Evolutionary conservation across 2,888 invertebrate genomes (phyloP).

Genomic region (Drosophila differens): DNA sequence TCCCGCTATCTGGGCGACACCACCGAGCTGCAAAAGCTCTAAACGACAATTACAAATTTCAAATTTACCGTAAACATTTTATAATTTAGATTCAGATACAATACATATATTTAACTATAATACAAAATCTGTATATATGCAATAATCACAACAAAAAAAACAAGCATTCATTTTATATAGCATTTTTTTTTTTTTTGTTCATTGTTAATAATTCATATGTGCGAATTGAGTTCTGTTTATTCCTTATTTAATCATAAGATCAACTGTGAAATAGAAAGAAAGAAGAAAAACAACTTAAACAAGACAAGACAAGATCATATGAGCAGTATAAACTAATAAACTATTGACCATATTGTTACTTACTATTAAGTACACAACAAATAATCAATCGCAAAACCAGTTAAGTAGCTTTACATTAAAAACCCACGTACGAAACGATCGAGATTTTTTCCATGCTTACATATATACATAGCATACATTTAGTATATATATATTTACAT

Average conservation of each 20-base stretch:
- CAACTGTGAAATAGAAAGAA: slow-evolving; percentile 38
- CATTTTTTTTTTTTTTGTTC: not conserved
- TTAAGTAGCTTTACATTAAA: slow-evolving; percentile 14
- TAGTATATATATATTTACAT: slow-evolving; percentile 4
- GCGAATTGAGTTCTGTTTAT: slow-evolving; percentile 12
- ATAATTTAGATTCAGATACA: slow-evolving; percentile 29
- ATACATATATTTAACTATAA: slow-evolving; percentile 22
- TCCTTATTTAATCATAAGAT: slow-evolving; percentile 31
- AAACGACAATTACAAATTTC: slow-evolving; percentile 27
- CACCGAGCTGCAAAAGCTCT: slow-evolving; percentile 85
- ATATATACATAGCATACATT: not conserved
- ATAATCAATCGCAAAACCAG: slow-evolving; percentile 2
- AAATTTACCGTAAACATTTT: slow-evolving; percentile 62
- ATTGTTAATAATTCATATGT: slow-evolving; percentile 19
- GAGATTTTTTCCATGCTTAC: slow-evolving; percentile 16
- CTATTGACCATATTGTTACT: slow-evolving; percentile 46
- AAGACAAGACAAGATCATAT: slow-evolving; percentile 9
- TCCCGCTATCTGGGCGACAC: slow-evolving; percentile 82
- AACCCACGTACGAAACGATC: slow-evolving; percentile 12
- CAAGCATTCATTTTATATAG: slow-evolving; percentile 1
- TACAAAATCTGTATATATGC: slow-evolving; percentile 42
- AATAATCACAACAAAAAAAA: slow-evolving; percentile 12
- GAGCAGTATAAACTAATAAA: slow-evolving; percentile 10
- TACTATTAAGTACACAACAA: slow-evolving; percentile 35
- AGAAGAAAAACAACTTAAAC: slow-evolving; percentile 6